A percentile compares a stretch with the other conserved stretches of the same genome.
Conservation (phyloP, 2,888 invertebrate species). For the Endomychus coccineus region DNA sequence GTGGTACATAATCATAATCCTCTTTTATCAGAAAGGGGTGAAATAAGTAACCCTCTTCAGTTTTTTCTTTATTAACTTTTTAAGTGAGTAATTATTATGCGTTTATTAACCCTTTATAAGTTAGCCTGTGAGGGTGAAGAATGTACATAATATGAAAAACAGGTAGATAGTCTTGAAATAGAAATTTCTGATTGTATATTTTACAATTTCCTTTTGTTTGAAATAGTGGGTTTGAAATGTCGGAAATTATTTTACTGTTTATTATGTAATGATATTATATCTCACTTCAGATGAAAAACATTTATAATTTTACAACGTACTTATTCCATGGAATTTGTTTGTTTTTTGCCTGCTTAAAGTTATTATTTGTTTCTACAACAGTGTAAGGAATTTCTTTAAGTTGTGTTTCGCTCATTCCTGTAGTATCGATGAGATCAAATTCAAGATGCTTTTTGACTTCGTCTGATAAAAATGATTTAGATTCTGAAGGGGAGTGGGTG, state of each 20-base stretch:
- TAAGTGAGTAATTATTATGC: too few relatives aligned
- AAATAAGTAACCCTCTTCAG: too few relatives aligned
- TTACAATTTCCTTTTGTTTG: background rate
- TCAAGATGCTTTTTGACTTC: constrained; percentile 81
- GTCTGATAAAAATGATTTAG: constrained; percentile 64
- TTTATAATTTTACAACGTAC: too few relatives aligned
- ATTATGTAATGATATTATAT: background rate
- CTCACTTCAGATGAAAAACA: constrained; percentile 12
- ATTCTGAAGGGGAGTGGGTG: constrained; percentile 63
- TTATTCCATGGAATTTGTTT: constrained; percentile 27
- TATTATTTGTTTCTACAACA: constrained; percentile 66
- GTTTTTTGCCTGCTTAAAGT: constrained; percentile 54
- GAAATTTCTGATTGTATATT: background rate
- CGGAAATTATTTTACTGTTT: background rate
- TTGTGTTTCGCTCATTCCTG: constrained; percentile 82
- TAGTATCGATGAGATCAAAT: constrained; percentile 80
- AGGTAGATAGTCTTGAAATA: background rate
- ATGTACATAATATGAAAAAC: too few relatives aligned
- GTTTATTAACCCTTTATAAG: too few relatives aligned
- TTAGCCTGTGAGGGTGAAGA: too few relatives aligned
- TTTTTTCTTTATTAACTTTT: too few relatives aligned
- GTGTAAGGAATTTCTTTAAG: constrained; percentile 83
- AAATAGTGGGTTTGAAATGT: background rate
- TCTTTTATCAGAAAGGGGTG: too few relatives aligned
- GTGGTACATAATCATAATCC: too few relatives aligned